Evolutionary conservation across 23 tunicate species (phyloP).

Genomic region (Styela clava): DNA sequence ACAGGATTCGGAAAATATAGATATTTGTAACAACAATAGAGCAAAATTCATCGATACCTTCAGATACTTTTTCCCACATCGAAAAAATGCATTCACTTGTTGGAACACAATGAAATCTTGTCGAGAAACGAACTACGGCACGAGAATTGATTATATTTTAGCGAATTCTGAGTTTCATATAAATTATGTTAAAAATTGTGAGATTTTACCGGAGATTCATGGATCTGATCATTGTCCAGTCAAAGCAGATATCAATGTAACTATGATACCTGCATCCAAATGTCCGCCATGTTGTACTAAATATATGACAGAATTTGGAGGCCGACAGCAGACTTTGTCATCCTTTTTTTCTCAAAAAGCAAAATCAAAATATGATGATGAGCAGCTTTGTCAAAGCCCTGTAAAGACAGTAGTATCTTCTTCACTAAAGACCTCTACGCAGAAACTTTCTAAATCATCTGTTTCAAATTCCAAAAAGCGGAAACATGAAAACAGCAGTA

Average conservation of each 20-base stretch:
- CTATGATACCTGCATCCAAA: conserved; percentile 27
- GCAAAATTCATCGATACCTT: conserved; percentile 67
- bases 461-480: background rate
- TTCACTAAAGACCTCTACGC: background rate
- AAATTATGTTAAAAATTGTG: conserved; percentile 18
- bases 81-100: conserved; percentile 69
- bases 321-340: conserved; percentile 52
- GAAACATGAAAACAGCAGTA: background rate
- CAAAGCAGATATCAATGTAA: conserved; percentile 22
- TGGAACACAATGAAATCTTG: conserved; percentile 71
- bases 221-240: conserved; percentile 97
- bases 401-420: background rate
- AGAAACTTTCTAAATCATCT: background rate
- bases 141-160: conserved; percentile 82
- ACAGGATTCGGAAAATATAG: background rate
- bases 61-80: conserved; percentile 64
- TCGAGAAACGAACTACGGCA: conserved; percentile 89
- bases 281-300: conserved; percentile 57
- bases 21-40: background rate
- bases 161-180: conserved; percentile 28
- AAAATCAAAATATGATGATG: background rate
- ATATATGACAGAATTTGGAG: conserved; percentile 50
- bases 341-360: conserved; percentile 28
- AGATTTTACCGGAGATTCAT: conserved; percentile 51
- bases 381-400: background rate